phyloP scores from a whole-genome alignment of 2,797 vertebrate genomes.

The Spinibarbus caldwelli region DNA sequence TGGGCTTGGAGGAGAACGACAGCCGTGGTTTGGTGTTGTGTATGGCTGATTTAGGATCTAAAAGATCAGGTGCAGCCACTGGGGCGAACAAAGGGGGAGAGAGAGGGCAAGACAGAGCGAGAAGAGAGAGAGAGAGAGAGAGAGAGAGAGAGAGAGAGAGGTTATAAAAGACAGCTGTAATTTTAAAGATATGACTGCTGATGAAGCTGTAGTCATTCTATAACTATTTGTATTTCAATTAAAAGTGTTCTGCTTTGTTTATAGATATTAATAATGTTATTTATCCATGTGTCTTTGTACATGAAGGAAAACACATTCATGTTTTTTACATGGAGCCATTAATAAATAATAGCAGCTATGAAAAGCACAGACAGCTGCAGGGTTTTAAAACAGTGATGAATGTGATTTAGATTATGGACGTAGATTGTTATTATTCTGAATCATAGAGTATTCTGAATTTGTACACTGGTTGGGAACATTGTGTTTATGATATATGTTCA shows the following conservation, averaged over 20 bases:
- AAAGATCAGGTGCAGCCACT: conserved; percentile 98
- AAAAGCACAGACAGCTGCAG: conserved; percentile 34
- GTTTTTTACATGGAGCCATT: conserved; percentile 36
- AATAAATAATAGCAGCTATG: conserved; percentile 44
- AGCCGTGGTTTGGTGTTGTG: conserved; percentile 95
- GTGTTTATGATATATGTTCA: neutral
- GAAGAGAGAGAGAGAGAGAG: too few species aligned
- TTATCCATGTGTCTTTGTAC: neutral
- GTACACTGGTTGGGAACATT: neutral
- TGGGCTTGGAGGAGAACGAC: conserved; percentile 94
- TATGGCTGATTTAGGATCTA: conserved; percentile 95
- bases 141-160: neutral
- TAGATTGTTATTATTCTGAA: neutral
- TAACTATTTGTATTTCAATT: neutral
- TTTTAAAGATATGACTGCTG: neutral
- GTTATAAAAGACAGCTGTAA: neutral
- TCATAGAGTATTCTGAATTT: neutral
- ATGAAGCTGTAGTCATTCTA: neutral
- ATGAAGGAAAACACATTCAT: conserved; percentile 37
- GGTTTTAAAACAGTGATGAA: conserved; percentile 24
- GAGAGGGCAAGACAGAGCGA: neutral
- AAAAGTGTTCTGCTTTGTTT: neutral
- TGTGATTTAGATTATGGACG: neutral
- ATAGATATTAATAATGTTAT: too few species aligned
- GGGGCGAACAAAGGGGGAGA: conserved; percentile 60